phyloP scores from a whole-genome alignment of 2,797 vertebrate genomes.

The Syngnathus rostellatus region DNA sequence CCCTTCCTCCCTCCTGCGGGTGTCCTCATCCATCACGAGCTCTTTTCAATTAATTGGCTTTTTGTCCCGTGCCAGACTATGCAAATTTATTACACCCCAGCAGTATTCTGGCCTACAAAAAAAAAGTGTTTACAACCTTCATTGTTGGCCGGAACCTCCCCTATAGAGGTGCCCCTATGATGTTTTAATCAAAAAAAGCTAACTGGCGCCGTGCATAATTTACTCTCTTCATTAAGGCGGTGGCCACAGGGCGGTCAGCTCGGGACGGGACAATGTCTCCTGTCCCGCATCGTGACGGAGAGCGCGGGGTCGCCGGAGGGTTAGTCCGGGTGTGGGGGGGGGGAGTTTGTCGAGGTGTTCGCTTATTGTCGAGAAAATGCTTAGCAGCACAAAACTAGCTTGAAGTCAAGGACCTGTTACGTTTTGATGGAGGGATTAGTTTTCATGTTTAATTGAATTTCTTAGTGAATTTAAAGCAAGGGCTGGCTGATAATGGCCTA shows the following conservation, averaged over 20 bases:
- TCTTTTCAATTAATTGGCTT: slow-evolving; percentile 97
- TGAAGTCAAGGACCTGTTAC: neutral
- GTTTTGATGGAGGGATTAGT: neutral
- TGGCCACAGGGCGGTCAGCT: slow-evolving; percentile 63
- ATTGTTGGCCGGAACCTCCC: slow-evolving; percentile 87
- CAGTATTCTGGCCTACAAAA: slow-evolving; percentile 76
- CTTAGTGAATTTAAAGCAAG: too few relatives aligned
- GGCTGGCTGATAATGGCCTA: neutral
- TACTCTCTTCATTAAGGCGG: slow-evolving; percentile 68
- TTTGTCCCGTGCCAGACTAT: slow-evolving; percentile 95
- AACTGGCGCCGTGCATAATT: slow-evolving; percentile 81
- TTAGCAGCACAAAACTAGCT: slow-evolving; percentile 23
- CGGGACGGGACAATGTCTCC: slow-evolving; percentile 56
- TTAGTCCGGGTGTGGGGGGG: slow-evolving; percentile 32
- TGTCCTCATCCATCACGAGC: slow-evolving; percentile 70
- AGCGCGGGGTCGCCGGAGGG: slow-evolving; percentile 50
- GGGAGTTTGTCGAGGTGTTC: slow-evolving; percentile 12
- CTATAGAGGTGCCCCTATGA: slow-evolving; percentile 80
- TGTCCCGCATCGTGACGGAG: slow-evolving; percentile 48
- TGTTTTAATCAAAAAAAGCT: slow-evolving; percentile 97
- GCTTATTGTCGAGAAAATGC: slow-evolving; percentile 31
- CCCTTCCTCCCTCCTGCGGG: slow-evolving; percentile 77
- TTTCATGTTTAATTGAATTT: neutral
- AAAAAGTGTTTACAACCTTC: slow-evolving; percentile 81
- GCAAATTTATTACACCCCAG: slow-evolving; percentile 95